phyloP scores from a whole-genome alignment of 2,113 vertebrate genomes.

The Ancistrus triradiatus region DNA sequence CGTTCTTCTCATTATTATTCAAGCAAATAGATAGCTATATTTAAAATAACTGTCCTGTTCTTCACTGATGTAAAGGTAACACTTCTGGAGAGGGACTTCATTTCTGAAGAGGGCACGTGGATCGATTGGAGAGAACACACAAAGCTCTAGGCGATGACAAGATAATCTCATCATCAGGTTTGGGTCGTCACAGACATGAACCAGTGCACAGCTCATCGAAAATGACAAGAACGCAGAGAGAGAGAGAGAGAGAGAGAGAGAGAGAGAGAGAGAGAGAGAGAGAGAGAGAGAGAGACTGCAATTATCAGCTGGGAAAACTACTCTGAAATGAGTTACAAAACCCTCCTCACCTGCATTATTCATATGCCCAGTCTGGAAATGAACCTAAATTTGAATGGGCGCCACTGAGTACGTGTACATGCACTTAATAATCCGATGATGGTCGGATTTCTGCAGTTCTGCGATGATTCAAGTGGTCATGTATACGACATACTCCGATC shows the following conservation, averaged over 20 bases:
- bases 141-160: conserved; percentile 65
- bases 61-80: conserved; percentile 55
- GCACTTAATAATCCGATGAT: too few species aligned
- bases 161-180: conserved; percentile 72
- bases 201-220: conserved; percentile 61
- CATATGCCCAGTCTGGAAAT: conserved; percentile 23
- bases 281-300: conserved; percentile 25
- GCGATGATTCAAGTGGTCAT: too few species aligned
- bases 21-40: neutral
- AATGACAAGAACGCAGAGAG: conserved; percentile 52
- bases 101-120: conserved; percentile 61
- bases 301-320: conserved; percentile 24
- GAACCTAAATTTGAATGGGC: conserved; percentile 36
- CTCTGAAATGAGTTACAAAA: conserved; percentile 8
- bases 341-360: conserved; percentile 35
- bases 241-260: neutral
- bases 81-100: conserved; percentile 56
- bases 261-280: neutral
- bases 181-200: conserved; percentile 63
- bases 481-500: too few species aligned
- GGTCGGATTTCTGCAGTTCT: too few species aligned
- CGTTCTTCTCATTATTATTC: conserved; percentile 1
- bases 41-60: conserved; percentile 50
- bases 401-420: too few species aligned
- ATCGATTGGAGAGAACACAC: conserved; percentile 63